Conservation (phyloP, 2,797 vertebrate species). For the Thunnus albacares region DNA sequence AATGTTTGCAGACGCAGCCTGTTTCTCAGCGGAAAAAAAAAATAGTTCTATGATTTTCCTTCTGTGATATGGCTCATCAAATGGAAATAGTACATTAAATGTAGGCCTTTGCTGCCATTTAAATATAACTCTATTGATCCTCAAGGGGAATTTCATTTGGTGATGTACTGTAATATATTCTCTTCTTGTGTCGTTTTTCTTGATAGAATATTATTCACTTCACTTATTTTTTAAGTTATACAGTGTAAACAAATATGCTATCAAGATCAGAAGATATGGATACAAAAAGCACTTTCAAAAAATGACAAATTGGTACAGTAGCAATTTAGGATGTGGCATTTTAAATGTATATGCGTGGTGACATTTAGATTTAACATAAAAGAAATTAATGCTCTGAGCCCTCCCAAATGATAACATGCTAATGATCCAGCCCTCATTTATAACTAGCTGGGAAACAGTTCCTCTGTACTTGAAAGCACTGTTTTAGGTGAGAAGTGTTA, state of each 20-base stretch:
- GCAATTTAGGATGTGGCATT: background rate
- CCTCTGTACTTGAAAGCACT: no score
- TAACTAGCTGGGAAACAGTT: background rate
- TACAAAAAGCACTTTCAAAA: background rate
- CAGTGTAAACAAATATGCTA: slow-evolving; percentile 18
- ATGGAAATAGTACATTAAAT: slow-evolving; percentile 66
- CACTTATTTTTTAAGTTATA: slow-evolving; percentile 43
- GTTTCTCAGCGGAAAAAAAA: background rate
- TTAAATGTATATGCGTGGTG: background rate
- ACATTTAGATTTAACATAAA: background rate
- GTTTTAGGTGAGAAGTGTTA: background rate
- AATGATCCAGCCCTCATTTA: background rate
- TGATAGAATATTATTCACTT: slow-evolving; percentile 47
- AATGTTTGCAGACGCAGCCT: slow-evolving; percentile 32
- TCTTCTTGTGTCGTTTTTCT: slow-evolving; percentile 19
- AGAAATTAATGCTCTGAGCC: background rate
- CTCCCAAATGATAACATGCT: background rate
- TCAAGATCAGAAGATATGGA: background rate
- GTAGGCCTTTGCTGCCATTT: slow-evolving; percentile 57
- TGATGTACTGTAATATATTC: slow-evolving; percentile 35
- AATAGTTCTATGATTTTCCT: background rate
- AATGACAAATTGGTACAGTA: background rate
- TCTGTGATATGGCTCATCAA: slow-evolving; percentile 55
- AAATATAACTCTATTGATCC: slow-evolving; percentile 64
- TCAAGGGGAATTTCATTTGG: slow-evolving; percentile 66